These are phyloP conservation scores for Drosophila persimilis DNA, from an alignment of 1,140 invertebrate species.

Conservation along the genomic window DNA sequence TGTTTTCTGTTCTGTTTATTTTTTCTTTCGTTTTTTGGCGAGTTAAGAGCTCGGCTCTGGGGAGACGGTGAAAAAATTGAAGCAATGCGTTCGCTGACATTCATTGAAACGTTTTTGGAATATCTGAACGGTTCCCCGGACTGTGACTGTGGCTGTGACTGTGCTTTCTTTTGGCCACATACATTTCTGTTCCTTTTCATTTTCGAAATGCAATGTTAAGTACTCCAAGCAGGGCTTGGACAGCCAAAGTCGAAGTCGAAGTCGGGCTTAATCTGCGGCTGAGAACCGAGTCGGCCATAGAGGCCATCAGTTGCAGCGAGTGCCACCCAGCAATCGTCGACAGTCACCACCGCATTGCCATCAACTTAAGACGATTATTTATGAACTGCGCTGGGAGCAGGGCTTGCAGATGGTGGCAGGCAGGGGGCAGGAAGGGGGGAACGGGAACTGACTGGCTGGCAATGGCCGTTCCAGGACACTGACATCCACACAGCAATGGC, in stretches of 20 bases:
- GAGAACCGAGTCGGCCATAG: slow-evolving; percentile 27
- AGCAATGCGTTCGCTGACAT: slow-evolving; percentile 75
- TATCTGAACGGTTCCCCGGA: slow-evolving; percentile 59
- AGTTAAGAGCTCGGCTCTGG: background rate
- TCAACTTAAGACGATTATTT: slow-evolving; percentile 83
- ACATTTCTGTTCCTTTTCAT: slow-evolving; percentile 37
- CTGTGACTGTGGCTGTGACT: slow-evolving; percentile 3
- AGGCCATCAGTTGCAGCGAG: slow-evolving; percentile 40
- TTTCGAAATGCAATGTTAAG: slow-evolving; percentile 54
- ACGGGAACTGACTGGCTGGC: slow-evolving; percentile 26
- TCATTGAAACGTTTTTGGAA: slow-evolving; percentile 80
- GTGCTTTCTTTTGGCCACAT: slow-evolving; percentile 61
- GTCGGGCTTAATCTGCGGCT: slow-evolving; percentile 58
- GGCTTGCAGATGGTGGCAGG: background rate
- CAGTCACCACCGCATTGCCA: slow-evolving; percentile 65
- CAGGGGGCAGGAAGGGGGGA: background rate
- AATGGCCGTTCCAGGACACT: slow-evolving; percentile 74
- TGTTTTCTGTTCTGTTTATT: background rate
- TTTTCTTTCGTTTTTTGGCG: slow-evolving; percentile 11
- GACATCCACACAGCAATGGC: slow-evolving; percentile 45
- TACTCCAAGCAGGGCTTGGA: slow-evolving; percentile 22
- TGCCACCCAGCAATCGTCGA: slow-evolving; percentile 54
- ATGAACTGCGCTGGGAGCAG: slow-evolving; percentile 66
- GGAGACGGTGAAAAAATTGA: slow-evolving; percentile 64
- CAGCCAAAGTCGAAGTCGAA: slow-evolving; percentile 27